Percentiles rank a stretch among this genome's conserved stretches.
These are phyloP conservation scores for Balaenoptera acutorostrata DNA, from an alignment of 2,113 vertebrate genomes.

Conservation along the genomic window DNA sequence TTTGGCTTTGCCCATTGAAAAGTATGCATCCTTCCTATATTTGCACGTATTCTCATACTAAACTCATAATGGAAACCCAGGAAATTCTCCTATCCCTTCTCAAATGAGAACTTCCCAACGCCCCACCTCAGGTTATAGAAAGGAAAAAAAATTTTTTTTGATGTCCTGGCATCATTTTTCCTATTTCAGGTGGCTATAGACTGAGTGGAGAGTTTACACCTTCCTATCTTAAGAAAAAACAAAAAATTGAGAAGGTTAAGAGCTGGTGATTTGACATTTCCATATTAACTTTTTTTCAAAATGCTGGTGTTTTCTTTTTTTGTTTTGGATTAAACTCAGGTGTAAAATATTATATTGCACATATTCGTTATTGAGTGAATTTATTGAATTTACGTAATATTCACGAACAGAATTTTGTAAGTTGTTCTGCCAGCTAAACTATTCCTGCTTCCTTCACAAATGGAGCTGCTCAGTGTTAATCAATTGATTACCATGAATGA, in stretches of 20 bases:
- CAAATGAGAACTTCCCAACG: background rate
- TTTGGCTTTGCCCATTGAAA: background rate
- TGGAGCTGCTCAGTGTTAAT: slow-evolving; percentile 66
- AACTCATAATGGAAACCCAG: background rate
- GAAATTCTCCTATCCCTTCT: background rate
- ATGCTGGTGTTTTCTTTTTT: background rate
- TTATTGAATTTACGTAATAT: background rate
- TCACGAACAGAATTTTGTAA: slow-evolving; percentile 34
- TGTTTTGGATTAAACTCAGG: slow-evolving; percentile 48
- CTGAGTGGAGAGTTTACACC: background rate
- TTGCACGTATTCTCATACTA: background rate
- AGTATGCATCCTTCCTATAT: background rate
- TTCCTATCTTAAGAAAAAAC: background rate
- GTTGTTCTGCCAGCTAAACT: slow-evolving; percentile 73
- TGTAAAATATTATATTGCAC: slow-evolving; percentile 51
- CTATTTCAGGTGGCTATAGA: background rate
- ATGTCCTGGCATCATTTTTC: background rate
- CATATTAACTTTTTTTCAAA: background rate
- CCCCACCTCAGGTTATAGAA: background rate
- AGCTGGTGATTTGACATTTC: background rate
- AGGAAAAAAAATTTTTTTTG: background rate
- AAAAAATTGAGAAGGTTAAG: background rate
- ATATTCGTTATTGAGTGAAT: background rate
- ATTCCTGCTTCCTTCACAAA: slow-evolving; percentile 75
- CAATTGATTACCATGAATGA: slow-evolving; percentile 75